Base-by-base conservation (phyloP, 2,888 invertebrate genomes). In the Parascotia fuliginaria region DNA sequence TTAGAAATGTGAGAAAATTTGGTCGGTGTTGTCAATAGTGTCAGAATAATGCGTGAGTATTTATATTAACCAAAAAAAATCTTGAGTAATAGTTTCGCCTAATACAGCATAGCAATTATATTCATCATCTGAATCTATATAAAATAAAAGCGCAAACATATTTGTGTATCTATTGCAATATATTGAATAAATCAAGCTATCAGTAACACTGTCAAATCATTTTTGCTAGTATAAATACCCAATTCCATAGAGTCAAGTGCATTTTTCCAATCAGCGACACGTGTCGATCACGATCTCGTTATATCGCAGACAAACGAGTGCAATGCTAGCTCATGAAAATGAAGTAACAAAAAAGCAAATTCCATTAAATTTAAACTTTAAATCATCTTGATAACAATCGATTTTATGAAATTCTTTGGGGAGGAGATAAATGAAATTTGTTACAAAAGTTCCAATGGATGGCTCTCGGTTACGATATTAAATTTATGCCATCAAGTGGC, bases 381-480 rank as follows among this genome's bases (percentile, higher is more conserved):
- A 85, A 87, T 85, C 85, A 83, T 85, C 70, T 79, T 75, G 85
- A 86, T 87, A 83, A 83, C 79, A 82, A 87, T 86, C 83, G 79
- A 83, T 87, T 84, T 83, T 85, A 87, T 85, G 85, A 87, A 89
- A 89, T 87, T 87, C 87, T 83, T 79, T 63, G 59, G 68, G 69
- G 79, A 77, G 71, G 76, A 87, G 86, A 89, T 87, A 89, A 88
- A 89, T 89, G 83, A 87, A 89, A 89, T 89, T 89, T 89, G 89
- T 89, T 87, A 89, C 89, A 85, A 87, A 89, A 89, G 86, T 89
- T 87, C 76, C 73, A 77, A 77, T 78, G 80, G 80, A 83, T 78
- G 77, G 80, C 80, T 80, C 80, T 79, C 79, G 83, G 85, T 82
- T 79, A 80, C 83, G 87, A 87, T 89, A 89, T 89, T 89, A 89